phyloP scores from a whole-genome alignment of 2,113 vertebrate genomes.

The Melanerpes aurifrons region DNA sequence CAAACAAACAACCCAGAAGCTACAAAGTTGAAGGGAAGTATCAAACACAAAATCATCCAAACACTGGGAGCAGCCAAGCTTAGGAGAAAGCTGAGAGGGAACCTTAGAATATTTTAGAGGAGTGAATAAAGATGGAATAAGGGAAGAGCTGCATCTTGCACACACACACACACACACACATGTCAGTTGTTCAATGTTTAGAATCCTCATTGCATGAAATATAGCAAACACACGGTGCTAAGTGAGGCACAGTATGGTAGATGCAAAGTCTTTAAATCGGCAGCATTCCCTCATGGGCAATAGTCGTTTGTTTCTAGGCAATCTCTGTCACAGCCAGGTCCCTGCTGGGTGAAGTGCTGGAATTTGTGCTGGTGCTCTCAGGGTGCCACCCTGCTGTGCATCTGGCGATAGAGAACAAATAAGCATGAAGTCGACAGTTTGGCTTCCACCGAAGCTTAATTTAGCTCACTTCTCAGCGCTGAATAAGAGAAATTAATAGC shows the following conservation, averaged over 20 bases:
- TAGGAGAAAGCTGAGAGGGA: neutral
- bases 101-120: neutral
- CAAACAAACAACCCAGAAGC: neutral
- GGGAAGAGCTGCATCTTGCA: neutral
- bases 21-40: neutral
- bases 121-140: neutral
- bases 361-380: neutral
- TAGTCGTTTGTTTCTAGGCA: neutral
- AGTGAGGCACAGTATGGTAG: neutral
- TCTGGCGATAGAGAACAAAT: conserved; percentile 6
- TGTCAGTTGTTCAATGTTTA: neutral
- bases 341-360: neutral
- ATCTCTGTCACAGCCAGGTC: neutral
- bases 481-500: conserved; percentile 37
- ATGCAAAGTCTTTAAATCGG: neutral
- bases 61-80: neutral
- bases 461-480: neutral
- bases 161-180: neutral
- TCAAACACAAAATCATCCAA: neutral
- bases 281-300: neutral
- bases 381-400: neutral
- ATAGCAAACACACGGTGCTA: neutral
- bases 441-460: conserved; percentile 39
- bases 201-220: neutral
- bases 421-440: conserved; percentile 5